Evolutionary conservation across 2,797 vertebrate genomes (phyloP).

Genomic region (Crenichthys baileyi): DNA sequence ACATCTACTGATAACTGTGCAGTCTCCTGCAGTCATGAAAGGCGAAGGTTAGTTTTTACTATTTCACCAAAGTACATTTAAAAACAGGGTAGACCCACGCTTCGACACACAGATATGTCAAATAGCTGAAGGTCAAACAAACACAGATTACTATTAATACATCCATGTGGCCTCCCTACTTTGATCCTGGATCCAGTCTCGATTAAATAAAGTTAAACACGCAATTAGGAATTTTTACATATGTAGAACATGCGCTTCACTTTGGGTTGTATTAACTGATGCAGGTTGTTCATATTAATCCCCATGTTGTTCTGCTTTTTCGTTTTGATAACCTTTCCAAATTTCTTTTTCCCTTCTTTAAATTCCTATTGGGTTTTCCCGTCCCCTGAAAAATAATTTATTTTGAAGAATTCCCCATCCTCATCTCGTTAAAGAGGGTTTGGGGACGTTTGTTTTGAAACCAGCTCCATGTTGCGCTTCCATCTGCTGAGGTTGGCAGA

Average conservation of each 20-base stretch:
- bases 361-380: too few relatives aligned
- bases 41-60: not conserved
- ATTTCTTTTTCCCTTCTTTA: too few relatives aligned
- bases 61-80: not conserved
- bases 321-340: too few relatives aligned
- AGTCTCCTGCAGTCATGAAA: not conserved
- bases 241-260: not conserved
- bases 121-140: too few relatives aligned
- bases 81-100: not conserved
- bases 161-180: too few relatives aligned
- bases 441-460: not conserved
- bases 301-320: not conserved
- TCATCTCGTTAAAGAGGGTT: constrained; percentile 24
- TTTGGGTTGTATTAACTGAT: not conserved
- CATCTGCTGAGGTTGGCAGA: constrained; percentile 14
- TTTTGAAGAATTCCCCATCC: constrained; percentile 8
- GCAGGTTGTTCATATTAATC: not conserved
- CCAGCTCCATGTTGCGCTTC: constrained; percentile 1
- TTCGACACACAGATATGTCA: too few relatives aligned
- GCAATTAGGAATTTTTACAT: not conserved
- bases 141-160: too few relatives aligned
- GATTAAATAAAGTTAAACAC: too few relatives aligned
- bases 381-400: constrained; percentile 24
- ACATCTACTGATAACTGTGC: not conserved
- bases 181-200: too few relatives aligned